Base-by-base conservation (phyloP, 2,888 invertebrate genomes). In the Tetropium fuscum region DNA sequence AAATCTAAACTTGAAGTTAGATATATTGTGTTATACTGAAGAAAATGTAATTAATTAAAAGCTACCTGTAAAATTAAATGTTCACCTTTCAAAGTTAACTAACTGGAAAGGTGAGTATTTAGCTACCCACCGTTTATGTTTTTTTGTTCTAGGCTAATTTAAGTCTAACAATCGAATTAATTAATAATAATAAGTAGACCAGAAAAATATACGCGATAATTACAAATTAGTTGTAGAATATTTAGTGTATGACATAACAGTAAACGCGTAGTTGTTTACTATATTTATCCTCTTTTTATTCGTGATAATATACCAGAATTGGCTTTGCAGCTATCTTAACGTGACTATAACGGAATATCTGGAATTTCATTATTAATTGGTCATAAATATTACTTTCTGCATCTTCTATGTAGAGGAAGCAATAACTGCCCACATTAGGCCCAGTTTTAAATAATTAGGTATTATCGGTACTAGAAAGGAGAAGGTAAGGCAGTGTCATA, bases 221-320 rank as follows among this genome's bases (percentile, higher is more conserved):
- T 48, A 22, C n/a, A 34, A 22, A 20, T 48, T 36, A 36, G 10
- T 13, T 25, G 13, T 16, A 36, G 16, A 36, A 36, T 48, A 48
- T 48, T 19, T 34, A 36, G 48, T 48, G 48, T 48, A 32, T 48
- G 48, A 48, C 48, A 25, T 48, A 48, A 48, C 48, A 36, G 48
- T 48, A 48, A 38, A 48, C 7, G 5, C 3, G 11, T 36, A 11
- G 11, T 18, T 47, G 34, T 48, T 48, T 48, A 47, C 32, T 34
- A 45, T 6, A 2, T 1, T 22, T 41, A 18, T 11, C 22, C 10
- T 41, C 5, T 22, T 7, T 34, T 34, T 7, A 27, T 27, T 32
- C 11, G n/a, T n/a, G n/a, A n/a, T n/a, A n/a, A n/a, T n/a, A 32
- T 15, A 34, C 15, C 13, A 34, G 34, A 13, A 34, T 11, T 34